Conservation (phyloP, 53 echinoderm and acorn worm genomes). For the Zoroaster sp. region DNA sequence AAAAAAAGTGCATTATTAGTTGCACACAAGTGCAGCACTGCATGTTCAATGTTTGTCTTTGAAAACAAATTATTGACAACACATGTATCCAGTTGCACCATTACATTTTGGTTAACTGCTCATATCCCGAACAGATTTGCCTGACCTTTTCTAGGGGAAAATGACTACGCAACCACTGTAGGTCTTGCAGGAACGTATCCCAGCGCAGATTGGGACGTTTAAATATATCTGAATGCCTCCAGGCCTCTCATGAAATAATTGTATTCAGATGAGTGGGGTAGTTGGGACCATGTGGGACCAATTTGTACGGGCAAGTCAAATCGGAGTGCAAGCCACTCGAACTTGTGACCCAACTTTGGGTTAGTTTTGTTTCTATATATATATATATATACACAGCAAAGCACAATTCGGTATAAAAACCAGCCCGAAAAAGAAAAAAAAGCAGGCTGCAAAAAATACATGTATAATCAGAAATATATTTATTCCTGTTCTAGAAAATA, state of each 20-base stretch:
- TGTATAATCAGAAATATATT: too few relatives aligned
- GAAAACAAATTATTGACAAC: too few relatives aligned
- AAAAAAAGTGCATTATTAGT: too few relatives aligned
- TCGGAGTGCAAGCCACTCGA: neutral
- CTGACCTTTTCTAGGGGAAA: neutral
- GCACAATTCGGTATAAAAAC: too few relatives aligned
- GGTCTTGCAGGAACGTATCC: neutral
- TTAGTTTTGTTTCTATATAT: neutral
- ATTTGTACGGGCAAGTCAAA: neutral
- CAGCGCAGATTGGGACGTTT: neutral
- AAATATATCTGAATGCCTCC: slow-evolving; percentile 31
- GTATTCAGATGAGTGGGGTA: slow-evolving; percentile 5
- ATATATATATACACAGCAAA: too few relatives aligned
- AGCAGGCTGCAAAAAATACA: neutral
- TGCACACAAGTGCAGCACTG: too few relatives aligned
- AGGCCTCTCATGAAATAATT: slow-evolving; percentile 11
- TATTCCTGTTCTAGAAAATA: too few relatives aligned
- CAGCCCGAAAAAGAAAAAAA: too few relatives aligned
- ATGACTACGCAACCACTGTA: neutral
- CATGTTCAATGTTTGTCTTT: too few relatives aligned
- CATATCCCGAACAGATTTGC: neutral
- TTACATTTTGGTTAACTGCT: neutral
- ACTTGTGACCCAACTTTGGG: slow-evolving; percentile 4
- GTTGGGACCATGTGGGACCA: slow-evolving; percentile 2
- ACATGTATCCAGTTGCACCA: too few relatives aligned